Evolutionary conservation across 1,140 invertebrate species (phyloP).

Genomic region (Drosophila nikananu): DNA sequence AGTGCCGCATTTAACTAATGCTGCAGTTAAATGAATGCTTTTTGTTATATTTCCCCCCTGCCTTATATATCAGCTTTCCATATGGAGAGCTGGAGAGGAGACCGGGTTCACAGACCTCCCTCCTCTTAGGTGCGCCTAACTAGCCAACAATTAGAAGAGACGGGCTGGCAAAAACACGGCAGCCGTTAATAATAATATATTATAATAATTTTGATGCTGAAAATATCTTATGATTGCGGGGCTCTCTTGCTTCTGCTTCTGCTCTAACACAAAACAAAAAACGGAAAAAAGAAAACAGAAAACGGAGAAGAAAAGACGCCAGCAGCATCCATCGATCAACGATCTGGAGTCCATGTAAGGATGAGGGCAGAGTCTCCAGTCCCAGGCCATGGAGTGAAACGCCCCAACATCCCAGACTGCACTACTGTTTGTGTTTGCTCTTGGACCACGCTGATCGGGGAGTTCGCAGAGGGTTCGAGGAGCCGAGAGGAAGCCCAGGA

Average conservation of each 20-base stretch:
- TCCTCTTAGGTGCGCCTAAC: constrained; percentile 30
- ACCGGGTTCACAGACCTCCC: constrained; percentile 54
- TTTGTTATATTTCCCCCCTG: constrained; percentile 9
- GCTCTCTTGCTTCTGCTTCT: constrained; percentile 26
- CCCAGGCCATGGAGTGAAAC: constrained; percentile 57
- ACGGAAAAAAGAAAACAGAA: constrained; percentile 15
- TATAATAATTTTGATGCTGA: constrained; percentile 85
- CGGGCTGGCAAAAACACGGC: constrained; percentile 55
- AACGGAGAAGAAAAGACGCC: constrained; percentile 48
- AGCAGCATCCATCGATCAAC: constrained; percentile 73
- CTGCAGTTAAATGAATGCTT: background rate
- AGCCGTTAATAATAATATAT: constrained; percentile 84
- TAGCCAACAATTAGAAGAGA: constrained; percentile 39
- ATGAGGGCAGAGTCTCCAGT: constrained; percentile 23
- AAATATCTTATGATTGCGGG: constrained; percentile 80
- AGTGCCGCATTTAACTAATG: constrained; percentile 8
- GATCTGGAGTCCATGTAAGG: constrained; percentile 32
- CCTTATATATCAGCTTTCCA: background rate
- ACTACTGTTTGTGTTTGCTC: constrained; percentile 49
- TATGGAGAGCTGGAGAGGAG: background rate
- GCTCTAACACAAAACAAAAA: constrained; percentile 57
- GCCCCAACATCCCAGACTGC: constrained; percentile 59
- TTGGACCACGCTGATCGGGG: background rate
- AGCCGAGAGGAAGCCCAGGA: background rate
- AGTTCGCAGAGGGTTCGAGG: constrained; percentile 1